These are phyloP conservation scores for Pelobates fuscus DNA, from an alignment of 2,113 vertebrate species.

Conservation along the genomic window DNA sequence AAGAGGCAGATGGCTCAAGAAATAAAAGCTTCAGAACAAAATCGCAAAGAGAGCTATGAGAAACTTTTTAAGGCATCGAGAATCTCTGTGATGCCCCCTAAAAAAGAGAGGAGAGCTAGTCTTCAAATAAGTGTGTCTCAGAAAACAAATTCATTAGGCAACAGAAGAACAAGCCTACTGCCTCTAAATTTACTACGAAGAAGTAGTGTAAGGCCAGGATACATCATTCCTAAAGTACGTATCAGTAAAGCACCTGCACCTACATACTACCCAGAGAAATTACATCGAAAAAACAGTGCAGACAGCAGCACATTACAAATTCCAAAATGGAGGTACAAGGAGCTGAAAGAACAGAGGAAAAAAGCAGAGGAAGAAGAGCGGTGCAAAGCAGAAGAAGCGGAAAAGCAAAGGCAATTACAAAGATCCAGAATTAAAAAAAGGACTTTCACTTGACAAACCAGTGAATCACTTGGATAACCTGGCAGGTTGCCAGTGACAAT, in stretches of 20 bases:
- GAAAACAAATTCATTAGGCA: conserved; percentile 50
- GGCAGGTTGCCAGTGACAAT: background rate
- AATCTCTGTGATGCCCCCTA: conserved; percentile 65
- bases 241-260: conserved; percentile 82
- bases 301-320: conserved; percentile 82
- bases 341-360: conserved; percentile 85
- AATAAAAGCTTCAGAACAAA: conserved; percentile 62
- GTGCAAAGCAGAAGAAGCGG: conserved; percentile 69
- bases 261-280: conserved; percentile 79
- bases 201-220: conserved; percentile 85
- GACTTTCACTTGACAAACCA: background rate
- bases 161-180: conserved; percentile 80
- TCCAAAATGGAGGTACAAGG: conserved; percentile 96
- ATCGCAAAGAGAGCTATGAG: conserved; percentile 61
- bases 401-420: conserved; percentile 62
- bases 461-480: too few species aligned
- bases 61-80: conserved; percentile 75
- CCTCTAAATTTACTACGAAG: conserved; percentile 77
- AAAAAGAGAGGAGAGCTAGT: conserved; percentile 71
- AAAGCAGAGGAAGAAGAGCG: conserved; percentile 85
- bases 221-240: conserved; percentile 83
- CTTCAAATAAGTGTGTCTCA: conserved; percentile 62
- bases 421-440: conserved; percentile 5
- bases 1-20: conserved; percentile 67
- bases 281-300: conserved; percentile 67